A percentile compares a stretch with the other conserved stretches of the same genome.
Evolutionary conservation across 2,113 vertebrate genomes (phyloP).

Genomic region (Clarias gariepinus): DNA sequence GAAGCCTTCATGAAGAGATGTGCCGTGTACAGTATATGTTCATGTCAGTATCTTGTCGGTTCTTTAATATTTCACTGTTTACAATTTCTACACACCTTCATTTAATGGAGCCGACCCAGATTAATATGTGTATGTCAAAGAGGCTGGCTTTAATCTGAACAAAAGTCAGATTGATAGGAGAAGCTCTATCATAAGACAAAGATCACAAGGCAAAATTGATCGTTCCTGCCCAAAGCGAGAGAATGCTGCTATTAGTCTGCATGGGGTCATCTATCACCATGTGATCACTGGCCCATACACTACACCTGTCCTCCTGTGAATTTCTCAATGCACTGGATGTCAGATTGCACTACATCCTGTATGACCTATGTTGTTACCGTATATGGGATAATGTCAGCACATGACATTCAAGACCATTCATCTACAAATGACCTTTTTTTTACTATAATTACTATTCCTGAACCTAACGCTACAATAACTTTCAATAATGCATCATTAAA

Average conservation of each 20-base stretch:
- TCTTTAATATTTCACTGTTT: background rate
- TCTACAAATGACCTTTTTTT: background rate
- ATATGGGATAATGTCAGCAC: background rate
- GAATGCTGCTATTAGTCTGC: constrained; percentile 20
- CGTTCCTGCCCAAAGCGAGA: background rate
- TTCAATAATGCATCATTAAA: background rate
- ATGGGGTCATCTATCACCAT: background rate
- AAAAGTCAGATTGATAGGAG: background rate
- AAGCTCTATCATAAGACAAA: constrained; percentile 2
- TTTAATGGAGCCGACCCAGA: background rate
- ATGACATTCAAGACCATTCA: constrained; percentile 1
- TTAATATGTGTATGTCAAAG: background rate
- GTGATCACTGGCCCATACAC: constrained; percentile 6
- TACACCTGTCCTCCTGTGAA: background rate
- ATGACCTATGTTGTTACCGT: background rate
- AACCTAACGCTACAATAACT: background rate
- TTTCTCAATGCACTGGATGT: constrained; percentile 12
- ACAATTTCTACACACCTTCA: background rate
- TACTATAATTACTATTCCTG: background rate
- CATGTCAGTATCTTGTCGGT: background rate
- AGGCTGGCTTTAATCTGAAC: background rate
- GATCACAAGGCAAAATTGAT: constrained; percentile 11
- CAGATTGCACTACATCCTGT: background rate
- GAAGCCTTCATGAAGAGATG: background rate
- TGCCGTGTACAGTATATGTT: too few relatives aligned